Evolutionary conservation across 2,797 vertebrate genomes (phyloP), one percentile per base, ranked within the genome.

Genomic region (Rachycentron canadum): DNA sequence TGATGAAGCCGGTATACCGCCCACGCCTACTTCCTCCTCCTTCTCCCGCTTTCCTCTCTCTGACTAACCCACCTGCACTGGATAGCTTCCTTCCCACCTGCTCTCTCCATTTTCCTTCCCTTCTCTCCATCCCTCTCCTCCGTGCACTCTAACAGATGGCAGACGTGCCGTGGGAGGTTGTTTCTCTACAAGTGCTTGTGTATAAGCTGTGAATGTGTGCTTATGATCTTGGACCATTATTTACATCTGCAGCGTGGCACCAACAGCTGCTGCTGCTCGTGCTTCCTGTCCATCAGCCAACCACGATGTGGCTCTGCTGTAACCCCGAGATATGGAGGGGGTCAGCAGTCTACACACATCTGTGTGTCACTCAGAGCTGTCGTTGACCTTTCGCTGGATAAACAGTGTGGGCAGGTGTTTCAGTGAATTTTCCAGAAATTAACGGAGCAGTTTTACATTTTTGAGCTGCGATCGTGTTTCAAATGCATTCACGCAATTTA

Each of bases 101-200:
- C 59, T 50, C 21, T 23, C 11, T 23, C n/a, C 28, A 8, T 12
- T 60, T 30, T 58, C 60, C 26, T 64, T 43, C 12, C 64, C 19
- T 2, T 7, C 52, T 32, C 32, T 6, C 43, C 58, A 10, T 45
- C 53, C 40, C 28, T 43, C 47, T 32, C 43, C 50, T 19, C 17
- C 50, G 3, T 23, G 62, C 30, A 40, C 4, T 3, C 50, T 70
- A 80, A 82, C 92, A 91, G 90, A 91, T 91, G 90, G 88, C 36
- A 16, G 41, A 61, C 71, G 71, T 88, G 73, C 78, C 23, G 84
- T 82, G 82, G 88, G 87, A 85, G 82, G 80, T n/a, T 58, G 52
- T 67, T 58, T 73, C 43, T 76, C 65, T 43, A 49, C 3, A 8
- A 43, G 53, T 2, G 60, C 84, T 71, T 81, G 72, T 70, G 84